Base-by-base conservation (phyloP, 1,140 invertebrate genomes). In the Drosophila pallidifrons region DNA sequence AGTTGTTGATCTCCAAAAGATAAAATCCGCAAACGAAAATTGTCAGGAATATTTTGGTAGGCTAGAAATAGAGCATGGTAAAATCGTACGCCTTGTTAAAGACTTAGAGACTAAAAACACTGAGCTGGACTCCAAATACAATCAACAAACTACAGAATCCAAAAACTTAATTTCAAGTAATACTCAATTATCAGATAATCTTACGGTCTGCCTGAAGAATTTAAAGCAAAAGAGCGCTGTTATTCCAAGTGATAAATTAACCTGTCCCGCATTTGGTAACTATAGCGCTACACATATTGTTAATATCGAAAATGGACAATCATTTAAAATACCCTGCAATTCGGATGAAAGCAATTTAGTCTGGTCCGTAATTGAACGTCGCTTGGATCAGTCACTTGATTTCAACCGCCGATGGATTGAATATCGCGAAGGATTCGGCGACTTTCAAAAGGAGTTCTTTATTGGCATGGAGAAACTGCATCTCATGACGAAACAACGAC, bases 331-430 rank as follows among this genome's bases (percentile, higher is more conserved):
- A 30, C 58, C 67, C 11, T 70, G 67, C 32, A 46, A 45, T 7
- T 16, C 5, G 3, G 58, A 46, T 10, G 38, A 10, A 8, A 13
- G 13, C 1, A 1, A 55, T 3, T 2, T 41, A 13, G 58, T 28
- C 13, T 63, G 67, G 67, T 15, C 58, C 1, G 28, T 70, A 11
- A 25, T 70, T 8, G 11, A 63, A 25, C 67, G 67, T n/a, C 67
- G 67, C 13, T 15, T 32, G 5, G 11, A 20, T 1, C 25, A 46
- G 8, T 25, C 5, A 3, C 25, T 70, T 11, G 30, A 8, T 16
- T 63, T 70, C 5, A 55, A 70, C 3, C 67, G 58, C 11, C 0
- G 6, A 5, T 70, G 59, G 67, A 1, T 1, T 1, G 46, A 35
- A 4, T 70, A 63, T 54, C 20, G 28, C 0, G 1, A 38, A 0